Percentiles rank a stretch among this genome's conserved stretches.
These are phyloP conservation scores for Aurelia aurita complex sp. Pacific DNA, from an alignment of 30 jellyfish, hydroid and myxozoan genomes.

Conservation along the genomic window DNA sequence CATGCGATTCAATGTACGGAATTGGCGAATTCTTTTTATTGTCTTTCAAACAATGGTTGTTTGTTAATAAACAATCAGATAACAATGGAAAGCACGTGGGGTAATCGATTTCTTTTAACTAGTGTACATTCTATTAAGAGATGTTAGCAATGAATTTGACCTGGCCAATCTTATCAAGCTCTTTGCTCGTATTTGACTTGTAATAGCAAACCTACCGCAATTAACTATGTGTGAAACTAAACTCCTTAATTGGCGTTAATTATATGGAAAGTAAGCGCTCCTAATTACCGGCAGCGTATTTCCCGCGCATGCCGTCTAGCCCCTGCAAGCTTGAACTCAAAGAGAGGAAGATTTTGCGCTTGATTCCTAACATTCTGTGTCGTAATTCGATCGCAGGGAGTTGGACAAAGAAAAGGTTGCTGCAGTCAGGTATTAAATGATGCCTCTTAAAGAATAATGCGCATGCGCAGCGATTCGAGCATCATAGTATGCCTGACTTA, in stretches of 20 bases:
- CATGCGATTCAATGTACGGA: slow-evolving; percentile 25
- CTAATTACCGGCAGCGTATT: too few species aligned
- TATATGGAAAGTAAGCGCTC: background rate
- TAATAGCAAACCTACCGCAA: background rate
- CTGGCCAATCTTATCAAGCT: background rate
- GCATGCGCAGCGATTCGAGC: slow-evolving; percentile 45
- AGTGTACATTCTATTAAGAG: background rate
- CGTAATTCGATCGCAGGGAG: too few species aligned
- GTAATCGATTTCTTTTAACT: slow-evolving; percentile 2
- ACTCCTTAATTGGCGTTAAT: background rate
- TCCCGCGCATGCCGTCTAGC: too few species aligned
- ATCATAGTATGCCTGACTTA: slow-evolving; percentile 1
- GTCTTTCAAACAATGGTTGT: slow-evolving; percentile 14
- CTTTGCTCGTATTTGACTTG: background rate
- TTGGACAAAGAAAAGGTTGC: too few species aligned
- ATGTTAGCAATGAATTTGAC: slow-evolving; percentile 3
- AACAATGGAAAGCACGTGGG: slow-evolving; percentile 2
- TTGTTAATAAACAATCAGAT: slow-evolving; percentile 9
- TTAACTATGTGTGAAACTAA: slow-evolving; percentile 6
- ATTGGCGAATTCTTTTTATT: background rate
- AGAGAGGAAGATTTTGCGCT: too few species aligned
- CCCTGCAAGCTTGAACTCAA: too few species aligned
- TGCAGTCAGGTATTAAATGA: too few species aligned
- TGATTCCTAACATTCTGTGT: too few species aligned
- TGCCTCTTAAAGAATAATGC: slow-evolving; percentile 5